Evolutionary conservation across 1,140 invertebrate genomes (phyloP).

Genomic region (Gonioctena quinquepunctata): DNA sequence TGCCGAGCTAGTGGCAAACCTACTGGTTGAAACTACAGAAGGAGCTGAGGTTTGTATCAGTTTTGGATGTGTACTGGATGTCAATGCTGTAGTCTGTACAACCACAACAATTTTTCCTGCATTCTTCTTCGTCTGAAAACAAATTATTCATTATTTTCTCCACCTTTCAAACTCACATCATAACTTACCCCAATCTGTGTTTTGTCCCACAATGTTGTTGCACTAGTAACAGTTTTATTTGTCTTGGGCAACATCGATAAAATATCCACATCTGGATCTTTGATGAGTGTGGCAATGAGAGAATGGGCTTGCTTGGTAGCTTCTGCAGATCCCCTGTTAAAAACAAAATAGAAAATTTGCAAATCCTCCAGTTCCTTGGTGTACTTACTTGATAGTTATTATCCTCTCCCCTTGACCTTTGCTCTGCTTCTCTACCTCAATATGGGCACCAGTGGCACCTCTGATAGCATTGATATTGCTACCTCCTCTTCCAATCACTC

Average conservation of each 20-base stretch:
- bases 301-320: conserved; percentile 87
- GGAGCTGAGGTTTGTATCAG: conserved; percentile 19
- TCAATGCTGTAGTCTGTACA: conserved; percentile 28
- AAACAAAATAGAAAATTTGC: conserved; percentile 5
- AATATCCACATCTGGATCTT: conserved; percentile 92
- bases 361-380: not conserved
- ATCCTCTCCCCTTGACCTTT: conserved; percentile 92
- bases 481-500: conserved; percentile 93
- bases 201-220: conserved; percentile 64
- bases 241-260: conserved; percentile 78
- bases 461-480: conserved; percentile 97
- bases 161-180: conserved; percentile 9
- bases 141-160: not conserved
- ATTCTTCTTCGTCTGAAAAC: conserved; percentile 49
- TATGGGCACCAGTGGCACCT: conserved; percentile 91
- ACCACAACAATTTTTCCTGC: conserved; percentile 41
- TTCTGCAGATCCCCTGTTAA: conserved; percentile 79
- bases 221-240: conserved; percentile 59
- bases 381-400: conserved; percentile 88
- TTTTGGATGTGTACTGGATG: conserved; percentile 38
- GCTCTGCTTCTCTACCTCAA: conserved; percentile 96
- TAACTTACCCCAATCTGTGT: conserved; percentile 53
- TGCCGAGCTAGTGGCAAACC: conserved; percentile 43
- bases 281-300: conserved; percentile 84
- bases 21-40: conserved; percentile 19